phyloP scores from a whole-genome alignment of 2,113 vertebrate genomes.

The Scatophagus argus region DNA sequence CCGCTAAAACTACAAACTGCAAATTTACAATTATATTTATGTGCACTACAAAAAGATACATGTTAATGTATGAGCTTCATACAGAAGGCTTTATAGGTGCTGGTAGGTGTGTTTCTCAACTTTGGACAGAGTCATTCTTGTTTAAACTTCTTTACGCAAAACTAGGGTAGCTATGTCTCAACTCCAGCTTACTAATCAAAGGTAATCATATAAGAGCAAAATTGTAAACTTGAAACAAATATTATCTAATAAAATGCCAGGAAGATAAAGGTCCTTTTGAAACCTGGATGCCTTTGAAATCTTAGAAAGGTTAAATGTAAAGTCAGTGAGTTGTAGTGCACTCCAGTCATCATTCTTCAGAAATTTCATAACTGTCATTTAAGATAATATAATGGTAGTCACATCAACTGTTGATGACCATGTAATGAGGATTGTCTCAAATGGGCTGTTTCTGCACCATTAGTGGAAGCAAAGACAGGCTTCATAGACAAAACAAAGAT shows the following conservation, averaged over 20 bases:
- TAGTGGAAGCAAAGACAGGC: not conserved
- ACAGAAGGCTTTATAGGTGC: too few relatives aligned
- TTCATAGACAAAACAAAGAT: not conserved
- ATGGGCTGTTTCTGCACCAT: not conserved
- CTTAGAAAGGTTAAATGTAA: not conserved
- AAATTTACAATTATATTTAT: not conserved
- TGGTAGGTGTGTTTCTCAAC: too few relatives aligned
- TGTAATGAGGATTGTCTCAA: too few relatives aligned
- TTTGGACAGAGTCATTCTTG: too few relatives aligned
- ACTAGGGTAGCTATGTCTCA: not conserved
- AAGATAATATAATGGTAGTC: not conserved
- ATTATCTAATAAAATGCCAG: too few relatives aligned
- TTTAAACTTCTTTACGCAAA: not conserved
- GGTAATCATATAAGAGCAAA: not conserved
- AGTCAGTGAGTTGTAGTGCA: not conserved
- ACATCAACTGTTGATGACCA: not conserved
- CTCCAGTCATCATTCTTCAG: not conserved
- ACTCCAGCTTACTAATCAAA: not conserved
- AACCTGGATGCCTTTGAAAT: not conserved
- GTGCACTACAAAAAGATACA: too few relatives aligned
- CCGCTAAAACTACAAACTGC: not conserved
- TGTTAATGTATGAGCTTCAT: too few relatives aligned
- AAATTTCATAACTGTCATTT: not conserved
- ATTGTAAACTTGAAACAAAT: not conserved
- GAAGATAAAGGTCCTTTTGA: not conserved